These are phyloP conservation scores for Tipula confusa DNA, from an alignment of 2,888 invertebrate genomes.

Conservation along the genomic window DNA sequence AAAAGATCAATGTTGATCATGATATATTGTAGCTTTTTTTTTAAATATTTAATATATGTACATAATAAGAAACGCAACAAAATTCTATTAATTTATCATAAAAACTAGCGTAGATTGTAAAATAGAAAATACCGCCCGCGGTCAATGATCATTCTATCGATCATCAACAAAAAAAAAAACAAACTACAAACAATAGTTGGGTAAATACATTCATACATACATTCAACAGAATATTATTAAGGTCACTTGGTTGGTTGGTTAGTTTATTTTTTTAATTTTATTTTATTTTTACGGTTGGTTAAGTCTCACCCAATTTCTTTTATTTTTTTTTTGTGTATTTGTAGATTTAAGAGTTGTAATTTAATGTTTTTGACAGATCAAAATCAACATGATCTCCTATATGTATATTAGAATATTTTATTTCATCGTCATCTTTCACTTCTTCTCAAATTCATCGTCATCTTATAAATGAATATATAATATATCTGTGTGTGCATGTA, in stretches of 20 bases:
- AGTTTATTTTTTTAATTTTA: background rate
- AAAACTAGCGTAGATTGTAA: background rate
- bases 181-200: background rate
- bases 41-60: too few species aligned
- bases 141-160: constrained; percentile 13
- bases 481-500: background rate
- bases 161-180: background rate
- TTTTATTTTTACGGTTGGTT: background rate
- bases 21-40: background rate
- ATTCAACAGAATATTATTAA: constrained; percentile 3
- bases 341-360: background rate
- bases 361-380: constrained; percentile 21
- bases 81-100: background rate
- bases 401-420: background rate
- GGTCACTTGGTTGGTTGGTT: constrained; percentile 30
- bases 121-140: constrained; percentile 12
- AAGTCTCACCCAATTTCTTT: background rate
- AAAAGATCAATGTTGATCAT: constrained; percentile 15
- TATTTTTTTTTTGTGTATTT: background rate
- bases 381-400: background rate
- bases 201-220: background rate
- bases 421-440: background rate
- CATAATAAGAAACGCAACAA: background rate
- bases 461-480: background rate
- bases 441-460: background rate